phyloP scores from a whole-genome alignment of 2,113 vertebrate species.

The Amblyopsis rosae region DNA sequence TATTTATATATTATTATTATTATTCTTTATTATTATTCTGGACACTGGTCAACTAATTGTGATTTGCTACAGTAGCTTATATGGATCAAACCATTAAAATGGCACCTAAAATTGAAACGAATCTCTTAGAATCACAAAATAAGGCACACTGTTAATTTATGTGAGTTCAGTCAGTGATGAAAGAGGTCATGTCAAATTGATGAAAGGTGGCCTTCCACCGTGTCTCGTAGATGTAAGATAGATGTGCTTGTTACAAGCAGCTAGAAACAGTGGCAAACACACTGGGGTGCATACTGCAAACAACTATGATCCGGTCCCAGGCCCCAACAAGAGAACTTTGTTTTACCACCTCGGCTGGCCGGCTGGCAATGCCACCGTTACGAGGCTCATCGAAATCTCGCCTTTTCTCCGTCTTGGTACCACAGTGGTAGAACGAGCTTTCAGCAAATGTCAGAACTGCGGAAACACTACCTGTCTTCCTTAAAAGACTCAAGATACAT shows the following conservation, averaged over 20 bases:
- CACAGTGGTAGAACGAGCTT: too few relatives aligned
- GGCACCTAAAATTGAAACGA: not conserved
- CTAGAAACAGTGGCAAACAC: slow-evolving; percentile 38
- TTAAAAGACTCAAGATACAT: too few relatives aligned
- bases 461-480: too few relatives aligned
- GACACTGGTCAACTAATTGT: not conserved
- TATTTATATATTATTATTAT: not conserved
- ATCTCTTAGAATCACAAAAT: not conserved
- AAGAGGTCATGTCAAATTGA: slow-evolving; percentile 38
- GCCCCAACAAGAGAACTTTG: too few relatives aligned
- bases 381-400: too few relatives aligned
- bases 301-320: slow-evolving; percentile 20
- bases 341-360: too few relatives aligned
- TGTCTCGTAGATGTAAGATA: slow-evolving; percentile 62
- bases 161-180: slow-evolving; percentile 23
- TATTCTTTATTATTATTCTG: not conserved
- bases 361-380: too few relatives aligned
- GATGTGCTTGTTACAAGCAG: slow-evolving; percentile 62
- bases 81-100: not conserved
- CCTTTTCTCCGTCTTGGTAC: too few relatives aligned
- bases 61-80: not conserved
- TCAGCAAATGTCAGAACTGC: too few relatives aligned
- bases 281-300: slow-evolving; percentile 42
- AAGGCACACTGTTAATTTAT: not conserved
- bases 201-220: slow-evolving; percentile 45